A percentile compares a stretch with the other conserved stretches of the same genome.
These are phyloP conservation scores for Ceyx melanurus DNA, from an alignment of 2,113 vertebrate genomes.

Conservation along the genomic window DNA sequence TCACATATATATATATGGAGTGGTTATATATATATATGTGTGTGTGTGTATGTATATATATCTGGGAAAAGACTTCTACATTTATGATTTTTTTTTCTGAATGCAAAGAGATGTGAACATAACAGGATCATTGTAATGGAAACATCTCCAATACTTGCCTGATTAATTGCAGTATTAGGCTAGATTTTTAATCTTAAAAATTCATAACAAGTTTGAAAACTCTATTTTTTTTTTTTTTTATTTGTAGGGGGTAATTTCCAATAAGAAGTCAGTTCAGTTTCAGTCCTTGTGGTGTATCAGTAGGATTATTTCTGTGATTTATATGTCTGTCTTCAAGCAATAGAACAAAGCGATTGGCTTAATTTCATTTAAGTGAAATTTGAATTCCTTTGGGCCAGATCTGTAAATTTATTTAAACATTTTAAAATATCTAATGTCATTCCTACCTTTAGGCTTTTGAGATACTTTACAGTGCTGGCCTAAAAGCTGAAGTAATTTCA, in stretches of 20 bases:
- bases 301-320: background rate
- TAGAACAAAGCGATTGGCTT: background rate
- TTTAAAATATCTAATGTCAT: background rate
- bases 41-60: too few relatives aligned
- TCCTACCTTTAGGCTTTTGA: background rate
- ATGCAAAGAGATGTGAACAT: background rate
- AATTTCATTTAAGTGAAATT: slow-evolving; percentile 22
- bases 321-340: background rate
- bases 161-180: background rate
- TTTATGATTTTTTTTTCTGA: background rate
- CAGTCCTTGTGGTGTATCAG: background rate
- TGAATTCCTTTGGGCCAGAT: background rate
- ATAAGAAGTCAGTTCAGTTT: background rate
- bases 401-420: background rate
- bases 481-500: background rate
- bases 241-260: background rate
- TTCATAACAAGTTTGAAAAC: background rate
- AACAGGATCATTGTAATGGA: background rate
- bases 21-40: background rate
- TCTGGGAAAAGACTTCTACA: background rate
- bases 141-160: background rate
- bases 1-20: background rate
- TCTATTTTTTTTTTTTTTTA: background rate
- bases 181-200: background rate
- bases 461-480: background rate